These are phyloP conservation scores for Galendromus occidentalis DNA, from an alignment of 1,140 invertebrate species.

Conservation along the genomic window DNA sequence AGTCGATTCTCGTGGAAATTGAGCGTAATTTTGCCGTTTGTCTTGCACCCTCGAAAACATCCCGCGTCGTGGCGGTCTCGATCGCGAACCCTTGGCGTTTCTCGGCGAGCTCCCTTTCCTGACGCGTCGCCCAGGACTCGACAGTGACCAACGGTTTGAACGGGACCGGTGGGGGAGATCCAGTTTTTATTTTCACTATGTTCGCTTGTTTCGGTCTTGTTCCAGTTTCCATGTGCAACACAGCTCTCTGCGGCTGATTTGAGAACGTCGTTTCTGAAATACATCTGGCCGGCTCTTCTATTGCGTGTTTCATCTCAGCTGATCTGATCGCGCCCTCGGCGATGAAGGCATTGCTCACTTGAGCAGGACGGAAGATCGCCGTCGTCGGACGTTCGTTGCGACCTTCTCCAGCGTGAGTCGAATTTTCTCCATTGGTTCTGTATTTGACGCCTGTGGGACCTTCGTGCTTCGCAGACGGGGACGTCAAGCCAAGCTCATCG, in stretches of 20 bases:
- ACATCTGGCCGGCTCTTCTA: neutral
- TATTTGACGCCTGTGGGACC: neutral
- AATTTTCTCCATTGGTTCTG: neutral
- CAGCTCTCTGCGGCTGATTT: neutral
- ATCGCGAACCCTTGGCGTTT: slow-evolving; percentile 8
- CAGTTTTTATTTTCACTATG: neutral
- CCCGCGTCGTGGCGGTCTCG: neutral
- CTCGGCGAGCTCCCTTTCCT: neutral
- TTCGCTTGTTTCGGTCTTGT: neutral
- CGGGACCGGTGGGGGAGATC: neutral
- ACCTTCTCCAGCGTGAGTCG: neutral
- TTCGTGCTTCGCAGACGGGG: neutral
- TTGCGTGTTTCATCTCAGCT: neutral
- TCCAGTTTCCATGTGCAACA: neutral
- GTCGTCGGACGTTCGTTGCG: neutral
- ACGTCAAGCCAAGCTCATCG: neutral
- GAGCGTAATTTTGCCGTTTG: neutral
- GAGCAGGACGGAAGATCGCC: neutral
- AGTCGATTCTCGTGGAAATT: slow-evolving; percentile 1
- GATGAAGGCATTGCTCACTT: neutral
- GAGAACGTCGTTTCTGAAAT: neutral
- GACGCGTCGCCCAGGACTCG: neutral
- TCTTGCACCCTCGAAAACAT: slow-evolving; percentile 4
- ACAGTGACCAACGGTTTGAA: neutral
- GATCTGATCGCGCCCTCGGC: neutral